A percentile compares a stretch with the other conserved stretches of the same genome.
phyloP scores from a whole-genome alignment of 2,888 invertebrate species.

The Zaprionus bogoriensis region DNA sequence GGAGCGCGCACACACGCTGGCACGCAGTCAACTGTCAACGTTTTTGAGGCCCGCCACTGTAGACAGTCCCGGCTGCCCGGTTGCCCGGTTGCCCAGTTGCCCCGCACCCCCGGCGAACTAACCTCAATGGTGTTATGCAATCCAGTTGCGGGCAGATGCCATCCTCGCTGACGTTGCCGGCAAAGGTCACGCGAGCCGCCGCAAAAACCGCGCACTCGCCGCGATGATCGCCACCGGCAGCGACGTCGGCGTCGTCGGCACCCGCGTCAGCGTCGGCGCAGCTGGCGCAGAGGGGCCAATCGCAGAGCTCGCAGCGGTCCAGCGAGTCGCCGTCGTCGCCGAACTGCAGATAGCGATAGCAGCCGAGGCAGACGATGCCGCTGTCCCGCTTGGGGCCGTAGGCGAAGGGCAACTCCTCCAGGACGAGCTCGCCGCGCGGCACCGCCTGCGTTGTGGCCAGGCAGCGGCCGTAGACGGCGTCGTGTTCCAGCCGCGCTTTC shows the following conservation, averaged over 20 bases:
- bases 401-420: constrained; percentile 88
- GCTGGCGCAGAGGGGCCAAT: constrained; percentile 85
- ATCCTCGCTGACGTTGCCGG: constrained; percentile 85
- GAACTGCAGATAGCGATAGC: constrained; percentile 85
- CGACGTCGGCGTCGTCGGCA: constrained; percentile 63
- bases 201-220: constrained; percentile 88
- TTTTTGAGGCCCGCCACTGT: too few relatives aligned
- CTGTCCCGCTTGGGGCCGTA: constrained; percentile 91
- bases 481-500: constrained; percentile 81
- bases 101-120: constrained; percentile 66
- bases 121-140: constrained; percentile 91
- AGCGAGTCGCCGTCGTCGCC: constrained; percentile 81
- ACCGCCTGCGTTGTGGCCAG: constrained; percentile 87
- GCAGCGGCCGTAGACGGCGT: constrained; percentile 88
- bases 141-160: constrained; percentile 88
- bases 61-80: too few relatives aligned
- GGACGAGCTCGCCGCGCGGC: constrained; percentile 88
- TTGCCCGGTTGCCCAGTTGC: not conserved
- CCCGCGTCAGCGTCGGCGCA: constrained; percentile 72
- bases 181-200: constrained; percentile 85
- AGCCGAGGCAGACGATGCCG: constrained; percentile 89
- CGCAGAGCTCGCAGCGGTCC: constrained; percentile 88
- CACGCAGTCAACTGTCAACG: not conserved
- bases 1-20: too few relatives aligned
- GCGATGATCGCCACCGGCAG: constrained; percentile 83